These are phyloP conservation scores for Latheticus oryzae DNA, from an alignment of 2,888 invertebrate species.

Conservation along the genomic window DNA sequence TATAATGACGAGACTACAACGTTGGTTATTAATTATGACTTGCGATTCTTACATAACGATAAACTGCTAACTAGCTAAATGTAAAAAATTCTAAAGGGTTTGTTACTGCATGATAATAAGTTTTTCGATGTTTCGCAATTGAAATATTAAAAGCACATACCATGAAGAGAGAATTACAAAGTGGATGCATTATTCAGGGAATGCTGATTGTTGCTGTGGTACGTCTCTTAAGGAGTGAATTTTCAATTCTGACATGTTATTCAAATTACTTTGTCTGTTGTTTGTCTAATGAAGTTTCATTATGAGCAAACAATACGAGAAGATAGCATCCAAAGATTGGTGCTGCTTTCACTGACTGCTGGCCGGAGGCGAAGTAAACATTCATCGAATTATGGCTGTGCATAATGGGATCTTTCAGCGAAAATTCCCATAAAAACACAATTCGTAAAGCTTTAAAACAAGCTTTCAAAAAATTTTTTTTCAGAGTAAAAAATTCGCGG, in stretches of 20 bases:
- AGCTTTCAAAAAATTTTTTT: too few species aligned
- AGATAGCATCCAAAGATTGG: constrained; percentile 29
- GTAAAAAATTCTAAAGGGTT: constrained; percentile 30
- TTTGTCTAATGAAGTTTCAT: constrained; percentile 36
- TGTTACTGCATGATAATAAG: constrained; percentile 25
- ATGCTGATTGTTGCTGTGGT: constrained; percentile 22
- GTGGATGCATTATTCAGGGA: constrained; percentile 32
- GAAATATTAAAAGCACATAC: constrained; percentile 18
- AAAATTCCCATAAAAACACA: too few species aligned
- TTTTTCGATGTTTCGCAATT: constrained; percentile 28
- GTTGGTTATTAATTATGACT: constrained; percentile 41
- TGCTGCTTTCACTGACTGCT: constrained; percentile 34
- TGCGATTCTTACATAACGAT: constrained; percentile 38
- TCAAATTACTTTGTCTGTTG: constrained; percentile 14
- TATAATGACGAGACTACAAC: constrained; percentile 30
- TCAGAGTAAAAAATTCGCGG: too few species aligned
- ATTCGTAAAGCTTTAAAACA: too few species aligned
- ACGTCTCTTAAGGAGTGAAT: background rate
- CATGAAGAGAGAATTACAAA: constrained; percentile 19
- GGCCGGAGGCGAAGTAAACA: too few species aligned
- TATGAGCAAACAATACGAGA: constrained; percentile 34
- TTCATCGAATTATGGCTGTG: too few species aligned
- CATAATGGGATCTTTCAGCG: too few species aligned
- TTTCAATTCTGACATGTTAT: constrained; percentile 17
- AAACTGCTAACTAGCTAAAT: constrained; percentile 36